Base-by-base conservation (phyloP, 2,888 invertebrate species). In the Geophilus truncorum region DNA sequence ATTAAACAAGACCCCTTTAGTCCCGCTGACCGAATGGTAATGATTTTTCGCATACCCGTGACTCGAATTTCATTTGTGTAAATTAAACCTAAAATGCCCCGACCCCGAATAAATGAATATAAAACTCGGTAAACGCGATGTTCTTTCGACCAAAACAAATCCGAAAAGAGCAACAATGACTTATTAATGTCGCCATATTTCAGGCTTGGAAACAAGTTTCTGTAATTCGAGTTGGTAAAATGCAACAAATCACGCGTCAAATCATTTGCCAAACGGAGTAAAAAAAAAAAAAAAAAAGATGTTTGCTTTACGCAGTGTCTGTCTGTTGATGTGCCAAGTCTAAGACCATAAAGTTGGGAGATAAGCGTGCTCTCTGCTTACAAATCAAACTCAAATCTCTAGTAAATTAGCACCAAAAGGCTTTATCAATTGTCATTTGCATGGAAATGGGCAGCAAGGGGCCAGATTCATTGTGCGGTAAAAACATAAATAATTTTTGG, bases 71-170 rank as follows among this genome's bases (percentile, higher is more conserved):
- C 70, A 70, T 70, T 70, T 70, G 70, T 70, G 7, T 70, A 70
- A 70, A 70, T 70, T 70, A 70, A 51, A 51, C 15, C 18, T 51
- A 15, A 70, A 70, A 70, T 70, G 70, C 25, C 70, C 70, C 70
- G 70, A 70, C 70, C 70, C 28, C 70, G 70, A 70, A 70, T 70
- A 70, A 25, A 70, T 70, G 70, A 70, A 70, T 70, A 70, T 70
- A 70, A 70, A 70, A 28, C 25, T 9, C 4, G 2, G 23, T 4
- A 70, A 25, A 25, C 28, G 7, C 5, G 28, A n/a, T 25, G 25
- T n/a, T 70, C 70, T 70, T 25, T 51, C 51, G 51, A 51, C 51
- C 51, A n/a, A 51, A 21, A 51, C 70, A 70, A 28, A 28, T 70
- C 28, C 25, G 25, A 70, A 70, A 15, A 70, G 15, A 70, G 23